Evolutionary conservation across 2,888 invertebrate genomes (phyloP).

Genomic region (Lepidochitona cinerea): DNA sequence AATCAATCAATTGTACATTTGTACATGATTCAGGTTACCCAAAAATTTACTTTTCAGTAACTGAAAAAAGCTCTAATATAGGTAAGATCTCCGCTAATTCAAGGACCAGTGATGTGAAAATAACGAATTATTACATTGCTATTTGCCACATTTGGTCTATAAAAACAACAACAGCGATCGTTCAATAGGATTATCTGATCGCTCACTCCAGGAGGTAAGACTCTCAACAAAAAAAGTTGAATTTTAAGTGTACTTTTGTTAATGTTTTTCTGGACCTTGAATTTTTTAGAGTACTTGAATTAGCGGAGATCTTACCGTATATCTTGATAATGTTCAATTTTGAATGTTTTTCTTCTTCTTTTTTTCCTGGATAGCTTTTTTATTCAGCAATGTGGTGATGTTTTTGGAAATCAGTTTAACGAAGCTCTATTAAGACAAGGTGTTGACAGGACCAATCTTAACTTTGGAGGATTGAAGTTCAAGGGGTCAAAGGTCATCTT

Average conservation of each 20-base stretch:
- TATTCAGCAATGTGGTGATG: conserved; percentile 84
- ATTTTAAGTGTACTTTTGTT: background rate
- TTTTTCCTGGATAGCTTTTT: conserved; percentile 79
- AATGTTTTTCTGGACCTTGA: too few relatives aligned
- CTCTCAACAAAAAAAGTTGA: background rate
- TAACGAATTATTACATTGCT: too few relatives aligned
- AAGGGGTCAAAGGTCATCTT: conserved; percentile 83
- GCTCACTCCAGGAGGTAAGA: too few relatives aligned
- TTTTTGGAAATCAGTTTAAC: conserved; percentile 81
- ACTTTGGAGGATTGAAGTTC: conserved; percentile 83
- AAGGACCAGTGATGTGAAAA: too few relatives aligned
- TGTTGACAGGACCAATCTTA: conserved; percentile 80
- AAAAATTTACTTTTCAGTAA: too few relatives aligned
- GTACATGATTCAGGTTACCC: too few relatives aligned
- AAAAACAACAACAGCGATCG: too few relatives aligned
- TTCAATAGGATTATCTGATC: too few relatives aligned
- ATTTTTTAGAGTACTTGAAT: too few relatives aligned
- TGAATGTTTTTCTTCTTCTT: conserved; percentile 6
- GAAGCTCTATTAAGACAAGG: conserved; percentile 76
- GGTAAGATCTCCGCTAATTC: background rate
- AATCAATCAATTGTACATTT: too few relatives aligned
- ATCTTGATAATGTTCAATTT: background rate
- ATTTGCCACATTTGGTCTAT: too few relatives aligned
- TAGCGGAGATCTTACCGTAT: too few relatives aligned
- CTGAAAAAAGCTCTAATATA: background rate